Base-by-base conservation (phyloP, 2,113 vertebrate genomes). In the Dendrocopos noguchii region DNA sequence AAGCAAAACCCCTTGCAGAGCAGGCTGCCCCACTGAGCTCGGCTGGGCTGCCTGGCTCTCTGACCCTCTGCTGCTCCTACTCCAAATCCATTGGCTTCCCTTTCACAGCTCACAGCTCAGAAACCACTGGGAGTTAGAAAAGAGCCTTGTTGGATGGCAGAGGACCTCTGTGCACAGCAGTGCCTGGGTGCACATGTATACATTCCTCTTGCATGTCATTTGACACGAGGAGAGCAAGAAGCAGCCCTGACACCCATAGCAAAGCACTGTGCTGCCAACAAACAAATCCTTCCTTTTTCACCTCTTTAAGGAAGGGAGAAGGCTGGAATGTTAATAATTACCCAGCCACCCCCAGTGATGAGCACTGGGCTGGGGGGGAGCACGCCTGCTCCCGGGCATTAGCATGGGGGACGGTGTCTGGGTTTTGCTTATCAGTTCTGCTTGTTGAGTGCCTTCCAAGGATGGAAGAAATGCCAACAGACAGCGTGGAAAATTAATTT, bases 401-500 rank as follows among this genome's bases (percentile, higher is more conserved):
- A 75, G 90, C 27, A 27, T 22, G 25, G 77, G 68, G 76, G 92
- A 86, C 29, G 15, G 44, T 29, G 73, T 78, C 95, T 95, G 80
- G 52, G 87, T 75, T 95, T 94, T 93, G 92, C 94, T 94, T 87
- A 96, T 97, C 95, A 90, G 97, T 93, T 96, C 97, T 96, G 95
- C 97, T 91, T 95, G 87, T 95, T 96, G 96, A 96, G 77, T 50
- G 44, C 1, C 42, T 94, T 93, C 91, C 94, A 82, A 81, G 60
- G 70, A 63, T 76, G 85, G 89, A 72, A 88, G 91, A 85, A 95
- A 92, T 76, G 36, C 93, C 94, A 76, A 85, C 89, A 97, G 97
- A 95, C 96, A 96, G 94, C 21, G 29, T 94, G 90, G 94, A 93
- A 96, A 97, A 97, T 97, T 96, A 95, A 97, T 97, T 97, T 97